Evolutionary conservation across 2,113 vertebrate species (phyloP), one percentile per base, ranked within the genome.

Genomic region (Steatornis caripensis): DNA sequence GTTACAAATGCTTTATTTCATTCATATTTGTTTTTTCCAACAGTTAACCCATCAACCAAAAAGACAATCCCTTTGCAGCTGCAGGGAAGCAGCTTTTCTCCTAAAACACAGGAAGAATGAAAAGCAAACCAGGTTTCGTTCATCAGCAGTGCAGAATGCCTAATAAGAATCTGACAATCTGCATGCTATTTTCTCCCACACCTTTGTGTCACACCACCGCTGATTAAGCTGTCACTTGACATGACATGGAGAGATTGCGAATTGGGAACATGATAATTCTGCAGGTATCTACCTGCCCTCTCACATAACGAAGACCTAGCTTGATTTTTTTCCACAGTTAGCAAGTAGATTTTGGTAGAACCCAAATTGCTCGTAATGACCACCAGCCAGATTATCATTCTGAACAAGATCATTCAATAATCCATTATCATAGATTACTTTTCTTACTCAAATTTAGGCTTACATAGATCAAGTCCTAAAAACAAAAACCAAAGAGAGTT

Each of bases 231-330:
- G 51, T 48, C 54, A 24, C 43, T 72, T 75, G 57, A 41, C 29
- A 61, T 1, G 5, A 4, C 15, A 37, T 1, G 3, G 21, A 74
- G 9, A 24, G 8, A 6, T 4, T 64, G 41, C 51, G 62, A 65
- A 20, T 12, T 43, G 1, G 54, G 49, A 46, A 48, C 1, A 0
- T 1, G 12, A 22, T 39, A 53, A 48, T 54, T 41, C 37, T 1
- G 0, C 11, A 17, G 55, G 11, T 45, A 46, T 11, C n/a, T 24
- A 22, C 20, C 27, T 49, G 2, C 13, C 18, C 34, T 55, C 19
- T 23, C 37, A 23, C 0, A 0, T 4, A 48, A 68, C 6, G 48
- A 57, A 86, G 20, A 49, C 3, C 1, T 1, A 61, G 5, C 11
- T 69, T 69, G 6, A 30, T 23, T 75, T 49, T 22, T 62, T 36